Evolutionary conservation across 2,888 invertebrate species (phyloP).

Genomic region (Branchipolynoe longqiensis): DNA sequence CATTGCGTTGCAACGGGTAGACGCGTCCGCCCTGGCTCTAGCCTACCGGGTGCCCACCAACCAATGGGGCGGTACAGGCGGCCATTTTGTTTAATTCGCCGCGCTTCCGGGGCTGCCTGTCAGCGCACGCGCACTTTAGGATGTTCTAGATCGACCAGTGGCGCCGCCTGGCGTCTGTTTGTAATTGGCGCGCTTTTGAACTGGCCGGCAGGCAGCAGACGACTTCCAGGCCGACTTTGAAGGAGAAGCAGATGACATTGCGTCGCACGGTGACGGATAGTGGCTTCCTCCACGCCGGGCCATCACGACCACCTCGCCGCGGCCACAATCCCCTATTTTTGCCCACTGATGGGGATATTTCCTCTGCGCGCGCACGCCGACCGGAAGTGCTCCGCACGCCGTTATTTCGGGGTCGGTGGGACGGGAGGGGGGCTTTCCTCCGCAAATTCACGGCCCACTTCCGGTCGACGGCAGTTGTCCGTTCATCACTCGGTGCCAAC

Average conservation of each 20-base stretch:
- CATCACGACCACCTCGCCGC: background rate
- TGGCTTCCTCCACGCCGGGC: background rate
- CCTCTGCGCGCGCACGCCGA: constrained; percentile 7
- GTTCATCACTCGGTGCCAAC: constrained; percentile 34
- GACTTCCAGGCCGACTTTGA: background rate
- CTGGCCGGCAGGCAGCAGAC: background rate
- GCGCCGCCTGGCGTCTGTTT: no score
- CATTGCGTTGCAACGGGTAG: no score
- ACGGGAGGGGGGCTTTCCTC: background rate
- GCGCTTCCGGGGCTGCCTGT: no score
- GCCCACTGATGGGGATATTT: constrained; percentile 38
- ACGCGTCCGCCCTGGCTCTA: no score
- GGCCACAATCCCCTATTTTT: constrained; percentile 21
- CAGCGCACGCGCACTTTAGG: no score
- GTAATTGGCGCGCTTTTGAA: no score
- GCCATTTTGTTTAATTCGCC: no score
- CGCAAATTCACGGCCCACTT: constrained; percentile 29
- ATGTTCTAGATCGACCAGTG: no score
- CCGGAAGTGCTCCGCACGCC: constrained; percentile 21
- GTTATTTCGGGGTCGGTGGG: background rate
- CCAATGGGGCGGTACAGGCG: no score
- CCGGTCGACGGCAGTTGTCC: background rate
- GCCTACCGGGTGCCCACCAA: no score
- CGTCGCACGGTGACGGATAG: constrained; percentile 5
- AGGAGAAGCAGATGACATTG: background rate